Conservation (phyloP, 2,797 vertebrate species). For the Crocidura indochinensis region DNA sequence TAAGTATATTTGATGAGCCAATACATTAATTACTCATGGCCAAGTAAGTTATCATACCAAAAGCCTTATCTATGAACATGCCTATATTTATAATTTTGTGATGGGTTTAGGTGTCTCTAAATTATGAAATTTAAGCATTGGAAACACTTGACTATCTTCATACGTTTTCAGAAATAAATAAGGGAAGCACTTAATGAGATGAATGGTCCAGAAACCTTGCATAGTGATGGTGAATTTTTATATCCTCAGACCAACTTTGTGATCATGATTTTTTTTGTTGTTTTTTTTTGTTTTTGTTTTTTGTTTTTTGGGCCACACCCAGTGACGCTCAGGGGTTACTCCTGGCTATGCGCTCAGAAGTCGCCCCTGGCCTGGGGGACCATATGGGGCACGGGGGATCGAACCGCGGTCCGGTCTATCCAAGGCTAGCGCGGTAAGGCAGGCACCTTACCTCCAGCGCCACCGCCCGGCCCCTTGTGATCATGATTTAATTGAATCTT, state of each 20-base stretch:
- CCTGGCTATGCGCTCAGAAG: too few relatives aligned
- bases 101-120: not conserved
- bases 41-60: not conserved
- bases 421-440: too few relatives aligned
- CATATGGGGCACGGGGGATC: too few relatives aligned
- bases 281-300: too few relatives aligned
- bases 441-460: too few relatives aligned
- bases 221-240: not conserved
- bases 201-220: not conserved
- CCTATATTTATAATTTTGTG: not conserved
- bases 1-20: not conserved
- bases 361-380: too few relatives aligned
- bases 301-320: too few relatives aligned
- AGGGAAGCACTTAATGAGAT: not conserved
- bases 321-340: too few relatives aligned
- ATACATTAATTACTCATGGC: not conserved
- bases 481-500: constrained; percentile 1
- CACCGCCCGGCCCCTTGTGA: too few relatives aligned
- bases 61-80: not conserved
- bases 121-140: not conserved
- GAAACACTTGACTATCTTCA: not conserved
- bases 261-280: not conserved
- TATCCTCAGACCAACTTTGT: not conserved
- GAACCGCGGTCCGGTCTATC: too few relatives aligned
- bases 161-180: not conserved